Conservation (phyloP, 2,888 invertebrate species). For the Melieria crassipennis region DNA sequence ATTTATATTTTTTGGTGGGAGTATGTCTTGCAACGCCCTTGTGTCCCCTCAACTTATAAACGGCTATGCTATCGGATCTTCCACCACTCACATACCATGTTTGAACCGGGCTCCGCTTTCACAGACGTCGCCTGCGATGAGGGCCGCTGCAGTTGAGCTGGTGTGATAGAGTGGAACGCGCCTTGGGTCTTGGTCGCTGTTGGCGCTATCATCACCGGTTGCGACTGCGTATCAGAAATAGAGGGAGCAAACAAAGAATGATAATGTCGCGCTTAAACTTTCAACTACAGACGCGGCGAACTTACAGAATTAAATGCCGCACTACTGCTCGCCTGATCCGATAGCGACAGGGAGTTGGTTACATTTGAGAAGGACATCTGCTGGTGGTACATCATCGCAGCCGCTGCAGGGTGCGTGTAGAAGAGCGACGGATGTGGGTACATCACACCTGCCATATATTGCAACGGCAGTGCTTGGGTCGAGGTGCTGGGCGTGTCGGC, state of each 20-base stretch:
- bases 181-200: conserved; percentile 49
- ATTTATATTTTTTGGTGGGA: no score
- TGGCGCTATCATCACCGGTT: conserved; percentile 52
- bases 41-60: no score
- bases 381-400: conserved; percentile 70
- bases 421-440: conserved; percentile 70
- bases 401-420: conserved; percentile 68
- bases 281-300: background rate
- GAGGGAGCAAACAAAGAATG: background rate
- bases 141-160: conserved; percentile 54
- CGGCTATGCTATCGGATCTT: no score
- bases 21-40: no score
- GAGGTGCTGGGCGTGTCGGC: conserved; percentile 52
- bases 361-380: conserved; percentile 67
- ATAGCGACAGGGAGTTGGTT: conserved; percentile 48
- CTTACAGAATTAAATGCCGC: conserved; percentile 44
- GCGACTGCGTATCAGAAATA: conserved; percentile 41
- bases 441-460: conserved; percentile 72
- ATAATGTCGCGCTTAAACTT: background rate
- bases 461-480: conserved; percentile 66
- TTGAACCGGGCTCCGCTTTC: conserved; percentile 63
- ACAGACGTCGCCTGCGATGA: conserved; percentile 60
- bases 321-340: conserved; percentile 43
- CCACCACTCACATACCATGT: conserved; percentile 47
- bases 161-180: conserved; percentile 57